Percentiles rank a stretch among this genome's conserved stretches.
These are phyloP conservation scores for Holotrichia oblita DNA, from an alignment of 1,140 invertebrate species.

Conservation along the genomic window DNA sequence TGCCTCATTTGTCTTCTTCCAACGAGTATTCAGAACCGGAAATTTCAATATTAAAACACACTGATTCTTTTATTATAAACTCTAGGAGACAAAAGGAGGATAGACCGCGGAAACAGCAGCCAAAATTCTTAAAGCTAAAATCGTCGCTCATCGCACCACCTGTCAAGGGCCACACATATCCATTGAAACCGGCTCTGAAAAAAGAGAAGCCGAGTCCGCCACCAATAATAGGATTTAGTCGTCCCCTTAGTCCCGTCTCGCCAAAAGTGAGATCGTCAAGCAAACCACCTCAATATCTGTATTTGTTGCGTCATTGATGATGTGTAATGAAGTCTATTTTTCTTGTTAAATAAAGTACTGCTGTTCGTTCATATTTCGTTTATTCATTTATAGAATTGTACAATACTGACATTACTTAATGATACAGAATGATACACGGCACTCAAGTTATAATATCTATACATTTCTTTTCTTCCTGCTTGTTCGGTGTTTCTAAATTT, in stretches of 20 bases:
- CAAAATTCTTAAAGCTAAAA: constrained; percentile 53
- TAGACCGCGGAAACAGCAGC: constrained; percentile 51
- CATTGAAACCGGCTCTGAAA: constrained; percentile 52
- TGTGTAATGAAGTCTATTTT: not conserved
- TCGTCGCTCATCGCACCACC: constrained; percentile 45
- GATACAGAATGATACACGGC: not conserved
- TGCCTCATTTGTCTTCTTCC: not conserved
- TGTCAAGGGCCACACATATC: constrained; percentile 54
- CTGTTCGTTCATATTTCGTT: not conserved
- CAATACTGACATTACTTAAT: not conserved
- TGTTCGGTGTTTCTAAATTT: not conserved
- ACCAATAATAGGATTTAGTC: not conserved
- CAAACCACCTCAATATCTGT: not conserved
- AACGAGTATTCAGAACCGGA: constrained; percentile 36
- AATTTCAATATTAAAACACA: constrained; percentile 47
- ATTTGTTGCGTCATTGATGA: not conserved
- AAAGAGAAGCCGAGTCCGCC: constrained; percentile 42
- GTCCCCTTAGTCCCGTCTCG: not conserved
- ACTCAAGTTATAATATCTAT: constrained; percentile 32
- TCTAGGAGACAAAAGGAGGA: constrained; percentile 47
- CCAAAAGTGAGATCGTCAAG: not conserved
- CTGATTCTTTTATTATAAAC: constrained; percentile 51
- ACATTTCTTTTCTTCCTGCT: not conserved
- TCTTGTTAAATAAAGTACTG: constrained; percentile 22
- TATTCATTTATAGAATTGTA: not conserved